Percentiles rank a stretch among this genome's conserved stretches.
phyloP scores from a whole-genome alignment of 2,797 vertebrate genomes.

The Clarias fuscus region DNA sequence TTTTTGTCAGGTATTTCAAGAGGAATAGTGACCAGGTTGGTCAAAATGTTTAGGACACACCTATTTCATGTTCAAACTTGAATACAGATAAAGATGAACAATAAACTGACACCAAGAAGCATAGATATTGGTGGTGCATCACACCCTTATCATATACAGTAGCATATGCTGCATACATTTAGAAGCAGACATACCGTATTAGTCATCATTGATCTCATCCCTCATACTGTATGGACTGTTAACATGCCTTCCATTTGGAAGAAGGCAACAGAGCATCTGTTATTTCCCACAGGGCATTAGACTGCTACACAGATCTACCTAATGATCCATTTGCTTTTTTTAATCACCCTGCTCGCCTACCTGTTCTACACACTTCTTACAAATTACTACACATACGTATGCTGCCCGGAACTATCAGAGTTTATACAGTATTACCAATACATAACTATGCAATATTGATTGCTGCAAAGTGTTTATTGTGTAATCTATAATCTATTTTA shows the following conservation, averaged over 20 bases:
- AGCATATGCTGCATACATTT: background rate
- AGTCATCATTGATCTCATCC: background rate
- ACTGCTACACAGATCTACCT: background rate
- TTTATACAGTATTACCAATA: too few relatives aligned
- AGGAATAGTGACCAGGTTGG: too few relatives aligned
- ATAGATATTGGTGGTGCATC: background rate
- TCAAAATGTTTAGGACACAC: background rate
- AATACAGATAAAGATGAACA: background rate
- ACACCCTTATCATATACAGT: background rate
- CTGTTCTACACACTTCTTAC: background rate
- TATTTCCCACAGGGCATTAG: background rate
- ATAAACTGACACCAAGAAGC: background rate
- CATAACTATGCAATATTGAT: too few relatives aligned
- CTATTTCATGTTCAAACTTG: background rate
- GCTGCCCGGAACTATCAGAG: too few relatives aligned
- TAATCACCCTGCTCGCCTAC: background rate
- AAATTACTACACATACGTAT: too few relatives aligned
- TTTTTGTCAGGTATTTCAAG: too few relatives aligned
- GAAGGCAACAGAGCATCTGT: background rate
- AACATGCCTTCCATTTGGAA: background rate
- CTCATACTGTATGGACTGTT: background rate
- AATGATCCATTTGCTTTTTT: background rate
- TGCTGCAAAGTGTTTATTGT: too few relatives aligned
- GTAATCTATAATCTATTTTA: too few relatives aligned
- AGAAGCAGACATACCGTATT: background rate